A percentile compares a stretch with the other conserved stretches of the same genome.
These are phyloP conservation scores for Callocephalon fimbriatum DNA, from an alignment of 2,113 vertebrate species.

Conservation along the genomic window DNA sequence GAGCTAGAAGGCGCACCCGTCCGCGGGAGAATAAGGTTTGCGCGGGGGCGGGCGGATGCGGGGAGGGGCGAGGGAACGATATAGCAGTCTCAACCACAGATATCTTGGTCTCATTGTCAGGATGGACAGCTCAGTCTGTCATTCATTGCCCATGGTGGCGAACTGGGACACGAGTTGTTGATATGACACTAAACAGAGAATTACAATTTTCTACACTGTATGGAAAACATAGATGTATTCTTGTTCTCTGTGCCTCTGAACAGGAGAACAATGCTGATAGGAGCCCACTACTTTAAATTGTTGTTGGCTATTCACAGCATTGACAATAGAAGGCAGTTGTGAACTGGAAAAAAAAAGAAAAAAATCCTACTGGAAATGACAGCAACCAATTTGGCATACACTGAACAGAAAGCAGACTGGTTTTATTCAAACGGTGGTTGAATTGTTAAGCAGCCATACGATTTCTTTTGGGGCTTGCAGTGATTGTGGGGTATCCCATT, in stretches of 20 bases:
- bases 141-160: constrained; percentile 36
- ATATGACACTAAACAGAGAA: constrained; percentile 68
- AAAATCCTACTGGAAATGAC: constrained; percentile 28
- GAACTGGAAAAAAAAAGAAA: neutral
- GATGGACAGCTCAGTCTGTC: constrained; percentile 56
- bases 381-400: neutral
- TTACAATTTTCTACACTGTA: constrained; percentile 57
- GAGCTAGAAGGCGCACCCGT: too few species aligned
- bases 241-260: constrained; percentile 55
- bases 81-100: neutral
- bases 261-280: constrained; percentile 71
- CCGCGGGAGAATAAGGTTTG: too few species aligned
- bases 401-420: neutral
- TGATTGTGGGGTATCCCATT: neutral
- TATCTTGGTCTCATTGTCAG: constrained; percentile 59
- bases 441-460: neutral
- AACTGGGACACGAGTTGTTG: constrained; percentile 55
- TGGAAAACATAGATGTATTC: constrained; percentile 55
- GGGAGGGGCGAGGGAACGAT: too few species aligned
- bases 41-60: too few species aligned
- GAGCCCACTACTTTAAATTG: constrained; percentile 12
- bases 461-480: neutral
- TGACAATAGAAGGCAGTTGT: constrained; percentile 55
- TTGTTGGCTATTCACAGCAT: constrained; percentile 36
- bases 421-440: neutral